Evolutionary conservation across 1,140 invertebrate genomes (phyloP), one percentile per base, ranked within the genome.

Genomic region (Anadara kagoshimensis): DNA sequence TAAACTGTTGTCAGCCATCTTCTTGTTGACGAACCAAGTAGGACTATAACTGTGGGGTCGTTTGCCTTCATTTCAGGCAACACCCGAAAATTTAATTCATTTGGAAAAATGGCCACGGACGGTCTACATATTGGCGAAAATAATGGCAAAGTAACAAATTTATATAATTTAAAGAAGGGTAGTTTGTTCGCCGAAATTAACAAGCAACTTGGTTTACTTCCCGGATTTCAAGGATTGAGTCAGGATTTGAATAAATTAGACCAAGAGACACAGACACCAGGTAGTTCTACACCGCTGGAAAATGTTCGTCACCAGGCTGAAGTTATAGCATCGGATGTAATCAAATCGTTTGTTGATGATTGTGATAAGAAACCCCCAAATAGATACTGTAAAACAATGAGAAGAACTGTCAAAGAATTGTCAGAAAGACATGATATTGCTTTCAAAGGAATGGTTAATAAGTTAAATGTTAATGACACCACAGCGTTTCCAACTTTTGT

Each of bases 381-480:
- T 59, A 83, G 80, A 72, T 85, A 83, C 61, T 85, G 84, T 73
- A 86, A 86, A 80, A 88, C 87, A 16, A 82, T 88, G 78, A 80
- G 87, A 65, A 83, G 86, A 75, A 86, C 82, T 64, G 86, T 87
- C n/a, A 74, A 78, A 53, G 87, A 88, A 79, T 56, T 88, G 16
- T 83, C 83, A 16, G 90, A 91, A 54, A 91, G 92, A 76, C 92
- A 93, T 83, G 90, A 90, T 69, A 91, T 92, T 62, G 84, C 91
- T 10, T 92, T 93, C 71, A 91, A 90, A 67, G 91, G 91, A 72
- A 92, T 92, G 91, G 91, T 92, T 2, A 91, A 91, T 67, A 89
- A 91, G 82, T 79, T 92, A 20, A 90, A 92, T 70, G 88, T 91
- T 18, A 87, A 90, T 47, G 90, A 91, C 44, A 89, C 89, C 45